Base-by-base conservation (phyloP, 2,888 invertebrate genomes). In the Chrysina gloriosa region DNA sequence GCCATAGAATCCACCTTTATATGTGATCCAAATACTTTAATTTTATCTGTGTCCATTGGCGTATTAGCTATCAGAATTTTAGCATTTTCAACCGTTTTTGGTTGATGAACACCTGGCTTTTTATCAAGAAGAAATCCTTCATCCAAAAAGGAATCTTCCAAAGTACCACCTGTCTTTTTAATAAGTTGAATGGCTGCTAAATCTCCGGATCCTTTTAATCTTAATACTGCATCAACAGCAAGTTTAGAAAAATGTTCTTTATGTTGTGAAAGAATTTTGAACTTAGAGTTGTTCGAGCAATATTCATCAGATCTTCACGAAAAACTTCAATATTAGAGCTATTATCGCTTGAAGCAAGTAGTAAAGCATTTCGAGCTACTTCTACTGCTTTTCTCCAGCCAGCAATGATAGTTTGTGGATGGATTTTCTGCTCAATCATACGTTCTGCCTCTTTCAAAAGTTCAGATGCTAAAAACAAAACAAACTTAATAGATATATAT, bases 31-130 rank as follows among this genome's bases (percentile, higher is more conserved):
- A 99, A 99, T 19, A 99, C 92, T 87, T 99, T 98, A 75, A 99
- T 97, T 85, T 99, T 99, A 81, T 99, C 99, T 0, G 98, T 96
- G 85, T 99, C 99, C 99, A 99, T 99, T 0, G 99, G 97, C 6
- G 99, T 99, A 83, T 99, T 99, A 7, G 98, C 98, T 77, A 99
- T 96, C 21, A 99, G 89, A 79, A 99, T 98, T 80, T 91, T 93
- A 1, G 98, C 98, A 79, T 99, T 97, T 80, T 97, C 96, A 73
- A 99, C 86, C 74, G 91, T 88, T 81, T 97, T 96, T 0, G 99
- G 99, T 83, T 99, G 99, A 85, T 98, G 96, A 23, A 99, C 92
- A 71, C 99, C 99, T 23, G 97, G 92, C 85, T 95, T 97, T 82
- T 99, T 99, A 83, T 98, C 97, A 72, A 99, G 84, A 67, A 99